Percentiles rank a stretch among this genome's conserved stretches.
Evolutionary conservation across 2,888 invertebrate genomes (phyloP).

Genomic region (Drosophila anceps): DNA sequence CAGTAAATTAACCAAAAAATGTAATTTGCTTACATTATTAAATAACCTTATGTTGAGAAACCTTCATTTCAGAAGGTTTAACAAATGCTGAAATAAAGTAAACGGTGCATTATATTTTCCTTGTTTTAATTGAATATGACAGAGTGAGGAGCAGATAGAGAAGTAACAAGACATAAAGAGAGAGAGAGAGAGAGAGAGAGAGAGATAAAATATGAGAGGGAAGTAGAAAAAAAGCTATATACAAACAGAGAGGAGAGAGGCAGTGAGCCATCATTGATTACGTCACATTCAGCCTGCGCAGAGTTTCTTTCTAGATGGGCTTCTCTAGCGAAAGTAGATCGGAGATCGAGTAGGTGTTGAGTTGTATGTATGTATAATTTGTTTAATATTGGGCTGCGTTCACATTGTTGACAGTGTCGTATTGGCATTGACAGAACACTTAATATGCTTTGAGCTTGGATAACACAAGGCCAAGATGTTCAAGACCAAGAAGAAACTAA

Average conservation of each 20-base stretch:
- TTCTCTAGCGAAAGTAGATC: neutral
- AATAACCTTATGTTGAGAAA: neutral
- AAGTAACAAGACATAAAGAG: no score
- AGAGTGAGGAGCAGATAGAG: no score
- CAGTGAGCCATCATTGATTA: no score
- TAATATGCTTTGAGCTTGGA: neutral
- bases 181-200: no score
- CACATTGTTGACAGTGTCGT: neutral
- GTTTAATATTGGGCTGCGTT: neutral
- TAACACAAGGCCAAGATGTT: neutral
- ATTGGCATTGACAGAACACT: neutral
- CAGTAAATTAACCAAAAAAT: neutral
- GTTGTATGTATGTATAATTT: neutral
- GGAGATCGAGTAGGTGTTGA: neutral
- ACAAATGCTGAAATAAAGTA: neutral
- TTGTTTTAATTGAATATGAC: no score
- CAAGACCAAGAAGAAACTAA: neutral
- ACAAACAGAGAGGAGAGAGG: no score
- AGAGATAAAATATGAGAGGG: no score
- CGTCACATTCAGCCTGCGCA: no score
- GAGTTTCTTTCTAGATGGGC: no score
- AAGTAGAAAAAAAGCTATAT: no score
- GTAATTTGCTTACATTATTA: neutral
- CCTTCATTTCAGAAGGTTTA: neutral
- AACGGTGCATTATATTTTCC: no score